Evolutionary conservation across 2,113 vertebrate genomes (phyloP).

Genomic region (Agapornis roseicollis): DNA sequence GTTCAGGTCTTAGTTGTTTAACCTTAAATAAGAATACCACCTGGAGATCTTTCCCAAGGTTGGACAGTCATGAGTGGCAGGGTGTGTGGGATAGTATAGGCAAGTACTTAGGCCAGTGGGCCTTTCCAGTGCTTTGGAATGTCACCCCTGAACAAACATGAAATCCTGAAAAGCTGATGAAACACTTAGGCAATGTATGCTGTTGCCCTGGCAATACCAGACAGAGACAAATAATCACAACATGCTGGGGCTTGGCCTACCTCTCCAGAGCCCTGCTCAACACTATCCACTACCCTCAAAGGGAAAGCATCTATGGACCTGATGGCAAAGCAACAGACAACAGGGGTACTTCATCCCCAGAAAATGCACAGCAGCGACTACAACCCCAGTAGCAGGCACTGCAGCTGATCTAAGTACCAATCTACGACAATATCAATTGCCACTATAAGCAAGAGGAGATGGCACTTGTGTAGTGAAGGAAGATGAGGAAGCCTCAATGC

Average conservation of each 20-base stretch:
- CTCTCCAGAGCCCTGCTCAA: background rate
- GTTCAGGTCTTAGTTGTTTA: background rate
- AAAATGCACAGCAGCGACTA: background rate
- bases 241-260: background rate
- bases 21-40: background rate
- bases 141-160: background rate
- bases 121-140: background rate
- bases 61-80: background rate
- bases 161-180: background rate
- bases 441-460: background rate
- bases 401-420: background rate
- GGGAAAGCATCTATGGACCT: background rate
- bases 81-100: background rate
- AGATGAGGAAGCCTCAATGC: background rate
- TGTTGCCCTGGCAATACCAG: background rate
- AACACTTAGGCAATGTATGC: background rate
- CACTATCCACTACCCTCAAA: background rate
- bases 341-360: background rate
- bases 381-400: background rate
- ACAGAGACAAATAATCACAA: background rate
- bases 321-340: background rate
- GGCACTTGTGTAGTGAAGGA: background rate
- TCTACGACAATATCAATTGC: background rate
- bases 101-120: background rate
- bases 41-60: background rate